phyloP scores from a whole-genome alignment of 2,113 vertebrate species.

The Atrichornis clamosus region DNA sequence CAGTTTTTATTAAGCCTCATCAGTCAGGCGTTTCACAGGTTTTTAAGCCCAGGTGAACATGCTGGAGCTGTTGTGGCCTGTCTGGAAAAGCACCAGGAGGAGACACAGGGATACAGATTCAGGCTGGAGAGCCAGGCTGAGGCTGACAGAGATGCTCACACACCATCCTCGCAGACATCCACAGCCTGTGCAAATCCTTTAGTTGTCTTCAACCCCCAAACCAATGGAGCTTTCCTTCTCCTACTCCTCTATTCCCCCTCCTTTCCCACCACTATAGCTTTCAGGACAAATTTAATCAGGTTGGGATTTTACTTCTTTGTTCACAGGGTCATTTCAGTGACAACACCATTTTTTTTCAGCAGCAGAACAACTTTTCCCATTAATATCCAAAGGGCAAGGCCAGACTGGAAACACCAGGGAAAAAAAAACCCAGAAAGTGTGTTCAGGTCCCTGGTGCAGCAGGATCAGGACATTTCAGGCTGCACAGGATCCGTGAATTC shows the following conservation, averaged over 20 bases:
- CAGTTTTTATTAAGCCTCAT: not conserved
- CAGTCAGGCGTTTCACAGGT: not conserved
- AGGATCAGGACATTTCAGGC: not conserved
- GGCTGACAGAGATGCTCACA: not conserved
- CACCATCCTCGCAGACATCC: not conserved
- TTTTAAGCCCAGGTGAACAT: not conserved
- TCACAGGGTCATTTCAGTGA: not conserved
- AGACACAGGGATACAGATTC: not conserved
- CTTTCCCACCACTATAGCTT: not conserved
- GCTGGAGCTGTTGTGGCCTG: not conserved
- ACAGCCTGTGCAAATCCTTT: not conserved
- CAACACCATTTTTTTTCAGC: not conserved
- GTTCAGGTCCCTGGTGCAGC: not conserved
- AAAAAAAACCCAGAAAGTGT: not conserved
- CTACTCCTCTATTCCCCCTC: not conserved
- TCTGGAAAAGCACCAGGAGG: not conserved
- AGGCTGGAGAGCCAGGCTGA: not conserved
- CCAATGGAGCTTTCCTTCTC: not conserved
- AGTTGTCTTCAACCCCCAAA: not conserved
- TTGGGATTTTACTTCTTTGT: not conserved
- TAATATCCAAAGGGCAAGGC: not conserved
- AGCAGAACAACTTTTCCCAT: not conserved
- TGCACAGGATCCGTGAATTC: not conserved
- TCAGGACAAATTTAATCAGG: not conserved
- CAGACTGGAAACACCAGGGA: not conserved